A percentile compares a stretch with the other conserved stretches of the same genome.
These are phyloP conservation scores for Catamblyrhynchus diadema DNA, from an alignment of 2,797 vertebrate species.

Conservation along the genomic window DNA sequence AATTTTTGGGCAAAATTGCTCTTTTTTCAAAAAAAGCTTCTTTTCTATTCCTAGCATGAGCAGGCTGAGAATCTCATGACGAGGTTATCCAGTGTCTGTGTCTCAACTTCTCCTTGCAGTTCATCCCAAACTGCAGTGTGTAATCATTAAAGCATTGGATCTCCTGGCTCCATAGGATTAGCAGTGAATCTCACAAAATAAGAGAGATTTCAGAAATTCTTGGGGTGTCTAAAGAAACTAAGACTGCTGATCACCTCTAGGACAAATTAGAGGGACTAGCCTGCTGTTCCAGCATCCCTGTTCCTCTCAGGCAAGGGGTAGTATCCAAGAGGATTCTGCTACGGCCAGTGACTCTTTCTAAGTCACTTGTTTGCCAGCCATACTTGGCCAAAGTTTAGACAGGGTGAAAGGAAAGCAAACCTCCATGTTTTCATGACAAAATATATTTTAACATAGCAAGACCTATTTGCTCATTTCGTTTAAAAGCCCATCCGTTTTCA, in stretches of 20 bases:
- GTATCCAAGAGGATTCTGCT: background rate
- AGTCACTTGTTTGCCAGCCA: background rate
- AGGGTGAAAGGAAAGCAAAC: background rate
- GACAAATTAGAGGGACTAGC: background rate
- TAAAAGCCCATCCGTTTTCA: background rate
- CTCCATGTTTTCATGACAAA: background rate
- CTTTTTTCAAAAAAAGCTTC: background rate
- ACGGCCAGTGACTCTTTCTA: background rate
- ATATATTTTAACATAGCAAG: background rate
- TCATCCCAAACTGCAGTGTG: background rate
- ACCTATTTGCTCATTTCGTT: background rate
- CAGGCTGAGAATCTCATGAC: background rate
- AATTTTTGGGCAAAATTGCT: background rate
- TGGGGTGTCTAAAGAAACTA: background rate
- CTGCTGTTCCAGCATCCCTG: background rate
- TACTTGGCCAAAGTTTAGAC: background rate
- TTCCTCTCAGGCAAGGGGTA: background rate
- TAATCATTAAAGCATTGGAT: background rate
- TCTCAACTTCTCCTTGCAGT: background rate
- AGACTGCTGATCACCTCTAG: background rate
- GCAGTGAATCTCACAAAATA: background rate
- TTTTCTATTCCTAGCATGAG: background rate
- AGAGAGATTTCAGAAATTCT: background rate
- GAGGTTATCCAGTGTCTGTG: background rate
- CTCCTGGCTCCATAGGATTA: background rate